These are phyloP conservation scores for Siniperca obscura DNA, from an alignment of 2,797 vertebrate species.

Conservation along the genomic window DNA sequence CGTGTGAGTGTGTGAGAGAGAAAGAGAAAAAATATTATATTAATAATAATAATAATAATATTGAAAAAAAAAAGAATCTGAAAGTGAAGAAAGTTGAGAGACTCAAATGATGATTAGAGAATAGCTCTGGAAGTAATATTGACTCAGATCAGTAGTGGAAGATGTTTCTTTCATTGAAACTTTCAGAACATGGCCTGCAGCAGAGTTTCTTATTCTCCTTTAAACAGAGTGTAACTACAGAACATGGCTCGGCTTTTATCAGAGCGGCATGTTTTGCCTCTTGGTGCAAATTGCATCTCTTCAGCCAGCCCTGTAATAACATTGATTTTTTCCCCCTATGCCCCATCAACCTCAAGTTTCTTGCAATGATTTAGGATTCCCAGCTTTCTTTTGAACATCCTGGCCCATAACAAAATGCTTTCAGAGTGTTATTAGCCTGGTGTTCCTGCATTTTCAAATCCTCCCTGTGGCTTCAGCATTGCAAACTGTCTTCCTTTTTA, in stretches of 20 bases:
- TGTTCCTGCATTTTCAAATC: slow-evolving; percentile 32
- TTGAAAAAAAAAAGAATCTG: neutral
- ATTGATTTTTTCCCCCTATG: slow-evolving; percentile 59
- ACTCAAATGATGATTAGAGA: slow-evolving; percentile 6
- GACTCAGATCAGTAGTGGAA: slow-evolving; percentile 10
- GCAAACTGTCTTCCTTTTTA: slow-evolving; percentile 28
- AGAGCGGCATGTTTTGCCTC: slow-evolving; percentile 56
- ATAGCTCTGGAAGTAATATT: slow-evolving; percentile 11
- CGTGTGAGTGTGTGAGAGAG: neutral
- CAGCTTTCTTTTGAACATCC: slow-evolving; percentile 47
- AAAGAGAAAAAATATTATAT: neutral
- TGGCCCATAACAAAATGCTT: slow-evolving; percentile 32
- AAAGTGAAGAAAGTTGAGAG: slow-evolving; percentile 4
- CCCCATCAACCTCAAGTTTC: slow-evolving; percentile 54
- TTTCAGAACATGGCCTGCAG: slow-evolving; percentile 45
- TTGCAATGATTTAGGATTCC: slow-evolving; percentile 49
- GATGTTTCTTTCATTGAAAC: slow-evolving; percentile 24
- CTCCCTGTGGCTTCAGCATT: slow-evolving; percentile 50
- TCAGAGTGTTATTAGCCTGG: slow-evolving; percentile 55
- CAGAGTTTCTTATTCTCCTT: slow-evolving; percentile 34
- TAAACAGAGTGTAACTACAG: slow-evolving; percentile 34
- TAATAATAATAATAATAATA: too few relatives aligned
- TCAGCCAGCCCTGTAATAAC: slow-evolving; percentile 64
- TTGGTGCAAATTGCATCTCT: slow-evolving; percentile 55
- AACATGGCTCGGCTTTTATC: slow-evolving; percentile 31